Evolutionary conservation across 1,140 invertebrate species (phyloP).

Genomic region (Drosophila bocqueti): DNA sequence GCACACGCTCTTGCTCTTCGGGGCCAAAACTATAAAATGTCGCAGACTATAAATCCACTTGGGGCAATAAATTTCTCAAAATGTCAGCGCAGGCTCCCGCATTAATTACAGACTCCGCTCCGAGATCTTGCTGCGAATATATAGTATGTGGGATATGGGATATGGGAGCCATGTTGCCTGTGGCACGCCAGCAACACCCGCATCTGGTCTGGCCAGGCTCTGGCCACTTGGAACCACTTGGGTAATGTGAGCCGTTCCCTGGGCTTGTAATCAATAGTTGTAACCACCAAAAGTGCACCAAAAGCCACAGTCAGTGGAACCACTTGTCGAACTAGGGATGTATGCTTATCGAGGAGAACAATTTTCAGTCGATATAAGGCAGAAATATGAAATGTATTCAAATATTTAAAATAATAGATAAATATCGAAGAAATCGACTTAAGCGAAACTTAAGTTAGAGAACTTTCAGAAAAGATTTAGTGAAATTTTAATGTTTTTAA

Average conservation of each 20-base stretch:
- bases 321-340: constrained; percentile 29
- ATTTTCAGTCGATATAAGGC: background rate
- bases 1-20: constrained; percentile 13
- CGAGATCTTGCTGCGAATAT: constrained; percentile 38
- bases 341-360: background rate
- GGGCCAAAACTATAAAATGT: constrained; percentile 80
- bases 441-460: rapidly evolving
- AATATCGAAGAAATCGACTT: background rate
- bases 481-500: background rate
- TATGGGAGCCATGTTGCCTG: constrained; percentile 61
- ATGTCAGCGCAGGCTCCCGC: constrained; percentile 83
- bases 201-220: constrained; percentile 43
- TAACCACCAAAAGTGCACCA: constrained; percentile 74
- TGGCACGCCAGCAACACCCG: constrained; percentile 69
- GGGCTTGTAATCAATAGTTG: constrained; percentile 81
- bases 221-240: constrained; percentile 2
- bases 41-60: constrained; percentile 84
- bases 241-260: constrained; percentile 74
- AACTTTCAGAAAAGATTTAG: background rate
- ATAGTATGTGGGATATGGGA: constrained; percentile 30
- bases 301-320: constrained; percentile 35
- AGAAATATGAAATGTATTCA: background rate
- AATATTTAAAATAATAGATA: background rate
- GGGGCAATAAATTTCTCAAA: constrained; percentile 83
- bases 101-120: constrained; percentile 80